Evolutionary conservation across 1,140 invertebrate genomes (phyloP), one percentile per base, ranked within the genome.

Genomic region (Heliconius hewitsoni): DNA sequence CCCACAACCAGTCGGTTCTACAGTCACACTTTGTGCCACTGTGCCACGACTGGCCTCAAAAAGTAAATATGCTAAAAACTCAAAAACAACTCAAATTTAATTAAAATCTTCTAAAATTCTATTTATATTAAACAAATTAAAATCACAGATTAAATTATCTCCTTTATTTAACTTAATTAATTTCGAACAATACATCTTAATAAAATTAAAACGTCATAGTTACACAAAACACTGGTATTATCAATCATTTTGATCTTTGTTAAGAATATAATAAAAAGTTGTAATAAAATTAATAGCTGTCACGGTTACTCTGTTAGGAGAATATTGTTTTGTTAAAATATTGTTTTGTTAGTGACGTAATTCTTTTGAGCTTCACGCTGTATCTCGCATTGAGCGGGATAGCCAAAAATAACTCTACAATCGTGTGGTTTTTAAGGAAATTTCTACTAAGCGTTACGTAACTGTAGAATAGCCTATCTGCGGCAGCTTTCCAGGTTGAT

Each of bases 161-260:
- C 27, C 60, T 66, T 66, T 66, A 27, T 27, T 66, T 27, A 4
- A 30, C 23, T 66, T 27, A 16, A 66, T n/a, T 66, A 0, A 30
- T 23, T 66, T 30, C 8, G 23, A 66, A 66, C 23, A 27, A 27
- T 27, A 66, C 27, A 9, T 30, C 9, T 57, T 57, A 57, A 57
- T 57, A 23, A 23, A 57, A 66, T 66, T 66, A 66, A 66, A 66
- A 66, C 60, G 60, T 30, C 60, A 66, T 30, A 66, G 13, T 30
- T 23, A 66, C 30, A 66, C 9, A 66, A 66, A 27, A 30, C 27
- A 30, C 60, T 30, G 23, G 50, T 27, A 74, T 80, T 80, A 80
- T 80, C 74, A 76, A 80, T 76, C 79, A 80, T 73, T 57, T 55
- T 42, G 50, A 52, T 71, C 55, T 80, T 76, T 75, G 78, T 80